A percentile compares a stretch with the other conserved stretches of the same genome.
Conservation (phyloP, 2,113 vertebrate genomes). For the Ciconia stormi region DNA sequence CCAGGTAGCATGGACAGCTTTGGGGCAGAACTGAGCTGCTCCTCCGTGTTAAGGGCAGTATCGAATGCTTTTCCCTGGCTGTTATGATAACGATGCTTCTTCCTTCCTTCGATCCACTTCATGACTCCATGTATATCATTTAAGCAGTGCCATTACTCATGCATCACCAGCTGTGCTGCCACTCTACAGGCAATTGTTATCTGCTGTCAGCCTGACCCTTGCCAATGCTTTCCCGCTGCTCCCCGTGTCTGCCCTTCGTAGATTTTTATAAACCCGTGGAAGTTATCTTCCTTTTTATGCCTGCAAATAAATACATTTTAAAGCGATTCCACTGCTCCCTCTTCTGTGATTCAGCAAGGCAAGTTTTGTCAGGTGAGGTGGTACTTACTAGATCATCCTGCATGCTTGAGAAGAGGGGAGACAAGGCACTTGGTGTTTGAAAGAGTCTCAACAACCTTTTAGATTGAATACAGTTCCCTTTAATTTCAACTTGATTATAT, state of each 20-base stretch:
- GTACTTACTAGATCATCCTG: not conserved
- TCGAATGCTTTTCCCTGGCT: not conserved
- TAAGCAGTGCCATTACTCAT: not conserved
- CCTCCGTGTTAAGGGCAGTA: not conserved
- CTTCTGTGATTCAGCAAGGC: not conserved
- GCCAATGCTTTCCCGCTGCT: not conserved
- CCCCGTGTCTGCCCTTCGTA: accelerated
- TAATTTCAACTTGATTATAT: constrained; percentile 15
- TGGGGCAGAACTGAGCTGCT: not conserved
- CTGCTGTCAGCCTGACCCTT: not conserved
- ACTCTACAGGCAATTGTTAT: accelerated
- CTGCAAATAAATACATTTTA: not conserved
- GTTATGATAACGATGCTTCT: accelerated
- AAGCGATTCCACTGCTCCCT: not conserved
- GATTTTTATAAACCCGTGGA: not conserved
- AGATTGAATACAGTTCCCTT: not conserved
- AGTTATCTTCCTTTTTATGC: not conserved
- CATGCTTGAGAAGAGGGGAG: not conserved
- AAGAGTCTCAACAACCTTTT: not conserved
- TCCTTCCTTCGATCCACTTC: not conserved
- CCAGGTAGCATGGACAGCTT: accelerated
- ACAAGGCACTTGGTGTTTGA: not conserved
- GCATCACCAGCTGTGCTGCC: not conserved
- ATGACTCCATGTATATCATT: not conserved
- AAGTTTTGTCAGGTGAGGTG: not conserved